These are phyloP conservation scores for Neoascia interrupta DNA, from an alignment of 2,888 invertebrate species.

Conservation along the genomic window DNA sequence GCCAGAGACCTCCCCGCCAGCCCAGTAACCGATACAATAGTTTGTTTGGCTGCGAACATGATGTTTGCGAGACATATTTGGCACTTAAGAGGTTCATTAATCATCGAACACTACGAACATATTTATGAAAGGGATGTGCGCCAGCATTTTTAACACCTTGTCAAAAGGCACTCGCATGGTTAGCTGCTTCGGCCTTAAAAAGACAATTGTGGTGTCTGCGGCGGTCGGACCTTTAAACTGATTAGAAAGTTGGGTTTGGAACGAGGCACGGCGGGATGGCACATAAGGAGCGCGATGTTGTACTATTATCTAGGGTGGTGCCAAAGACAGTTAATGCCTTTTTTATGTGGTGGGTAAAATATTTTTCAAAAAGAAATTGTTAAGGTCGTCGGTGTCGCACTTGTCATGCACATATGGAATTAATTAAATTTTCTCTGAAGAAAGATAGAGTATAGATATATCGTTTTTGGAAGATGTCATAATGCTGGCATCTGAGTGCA, in stretches of 20 bases:
- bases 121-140: slow-evolving; percentile 67
- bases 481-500: too few species aligned
- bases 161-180: slow-evolving; percentile 60
- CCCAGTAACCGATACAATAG: too few species aligned
- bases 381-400: background rate
- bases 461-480: too few species aligned
- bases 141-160: slow-evolving; percentile 68
- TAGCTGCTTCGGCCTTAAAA: slow-evolving; percentile 27
- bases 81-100: slow-evolving; percentile 69
- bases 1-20: too few species aligned
- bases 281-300: slow-evolving; percentile 54
- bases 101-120: slow-evolving; percentile 64
- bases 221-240: slow-evolving; percentile 52
- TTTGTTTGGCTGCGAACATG: slow-evolving; percentile 65
- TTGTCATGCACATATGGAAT: background rate
- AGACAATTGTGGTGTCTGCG: slow-evolving; percentile 33
- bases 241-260: slow-evolving; percentile 59
- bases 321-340: background rate
- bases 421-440: background rate
- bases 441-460: too few species aligned
- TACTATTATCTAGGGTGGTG: slow-evolving; percentile 22
- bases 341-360: background rate
- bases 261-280: slow-evolving; percentile 35
- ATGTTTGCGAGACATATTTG: slow-evolving; percentile 68
- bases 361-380: too few species aligned